Evolutionary conservation across 1,140 invertebrate genomes (phyloP), one percentile per base, ranked within the genome.

Genomic region (Lucilia sericata): DNA sequence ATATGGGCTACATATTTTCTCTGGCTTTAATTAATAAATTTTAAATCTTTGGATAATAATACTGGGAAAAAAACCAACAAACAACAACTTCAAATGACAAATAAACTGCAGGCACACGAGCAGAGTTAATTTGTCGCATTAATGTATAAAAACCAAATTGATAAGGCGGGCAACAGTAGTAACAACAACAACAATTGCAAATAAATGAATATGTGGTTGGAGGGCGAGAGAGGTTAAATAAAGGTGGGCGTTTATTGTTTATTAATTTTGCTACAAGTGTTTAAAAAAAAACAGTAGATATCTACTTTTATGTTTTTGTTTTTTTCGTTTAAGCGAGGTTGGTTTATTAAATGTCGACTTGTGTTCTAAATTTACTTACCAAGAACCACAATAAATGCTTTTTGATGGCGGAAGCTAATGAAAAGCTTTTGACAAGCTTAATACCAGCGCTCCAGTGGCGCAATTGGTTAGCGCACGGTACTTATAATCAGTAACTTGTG

Each of bases 391-490:
- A 30, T 30, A 42, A 42, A 42, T 42, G 42, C 42, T 3, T 42
- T 42, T 42, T 42, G 42, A 36, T 30, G 3, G 42, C 5, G 5
- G 5, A 8, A 42, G 42, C 5, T 42, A 3, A 8, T 42, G 7
- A 42, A 42, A 42, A 42, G 5, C 7, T 8, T 42, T 42, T 42
- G 42, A 10, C 42, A 14, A 21, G 25, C 25, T 55, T 25, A 14
- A 7, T 82, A 13, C 14, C 70, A 83, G 86, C 47, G 94, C 94
- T 95, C 95, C 95, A 97, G 95, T 96, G 96, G 96, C 95, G 96
- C 96, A 97, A 97, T 97, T 96, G 96, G 96, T 97, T 97, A 97
- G 96, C 96, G 96, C 96, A 96, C 96, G 96, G 95, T 96, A 97
- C 96, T 97, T 97, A 97, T 96, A 97, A 93, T 90, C 94, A 95